Percentiles rank a stretch among this genome's conserved stretches.
phyloP scores from a whole-genome alignment of 2,888 invertebrate genomes.

The Xylota segnis region DNA sequence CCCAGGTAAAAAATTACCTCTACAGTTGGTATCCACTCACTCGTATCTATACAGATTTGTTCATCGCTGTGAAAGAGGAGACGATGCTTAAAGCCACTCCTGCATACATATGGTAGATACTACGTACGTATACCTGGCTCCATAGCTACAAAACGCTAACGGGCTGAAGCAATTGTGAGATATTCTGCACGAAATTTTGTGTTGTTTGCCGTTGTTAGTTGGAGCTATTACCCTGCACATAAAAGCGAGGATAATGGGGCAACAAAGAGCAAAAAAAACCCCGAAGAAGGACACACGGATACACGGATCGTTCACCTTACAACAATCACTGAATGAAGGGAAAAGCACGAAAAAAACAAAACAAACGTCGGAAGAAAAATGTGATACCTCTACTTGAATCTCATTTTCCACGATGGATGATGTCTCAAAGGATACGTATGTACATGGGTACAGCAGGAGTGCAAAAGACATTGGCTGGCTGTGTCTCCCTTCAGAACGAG shows the following conservation, averaged over 20 bases:
- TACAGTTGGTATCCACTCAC: not conserved
- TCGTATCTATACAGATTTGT: not conserved
- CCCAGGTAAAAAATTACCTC: not conserved
- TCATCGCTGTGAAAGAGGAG: not conserved
- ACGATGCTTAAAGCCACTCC: slow-evolving; percentile 1
- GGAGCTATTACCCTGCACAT: slow-evolving; percentile 24
- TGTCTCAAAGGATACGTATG: slow-evolving; percentile 26
- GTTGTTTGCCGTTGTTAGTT: slow-evolving; percentile 25
- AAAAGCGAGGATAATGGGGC: slow-evolving; percentile 41
- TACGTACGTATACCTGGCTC: not conserved
- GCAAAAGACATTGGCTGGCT: slow-evolving; percentile 10
- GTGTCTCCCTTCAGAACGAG: not conserved
- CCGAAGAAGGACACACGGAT: slow-evolving; percentile 1
- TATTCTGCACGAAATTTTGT: slow-evolving; percentile 13
- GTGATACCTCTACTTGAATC: slow-evolving; percentile 34
- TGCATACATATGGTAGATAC: not conserved
- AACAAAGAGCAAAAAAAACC: slow-evolving; percentile 17
- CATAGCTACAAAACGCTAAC: not conserved
- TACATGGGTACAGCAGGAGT: not conserved
- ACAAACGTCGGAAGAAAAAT: slow-evolving; percentile 4
- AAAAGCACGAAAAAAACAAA: not conserved
- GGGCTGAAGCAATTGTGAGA: slow-evolving; percentile 24
- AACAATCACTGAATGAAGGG: slow-evolving; percentile 12
- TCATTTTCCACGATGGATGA: slow-evolving; percentile 49
- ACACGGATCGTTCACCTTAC: slow-evolving; percentile 39